Conservation (phyloP, 2,888 invertebrate genomes). For the Ptychoptera albimana region DNA sequence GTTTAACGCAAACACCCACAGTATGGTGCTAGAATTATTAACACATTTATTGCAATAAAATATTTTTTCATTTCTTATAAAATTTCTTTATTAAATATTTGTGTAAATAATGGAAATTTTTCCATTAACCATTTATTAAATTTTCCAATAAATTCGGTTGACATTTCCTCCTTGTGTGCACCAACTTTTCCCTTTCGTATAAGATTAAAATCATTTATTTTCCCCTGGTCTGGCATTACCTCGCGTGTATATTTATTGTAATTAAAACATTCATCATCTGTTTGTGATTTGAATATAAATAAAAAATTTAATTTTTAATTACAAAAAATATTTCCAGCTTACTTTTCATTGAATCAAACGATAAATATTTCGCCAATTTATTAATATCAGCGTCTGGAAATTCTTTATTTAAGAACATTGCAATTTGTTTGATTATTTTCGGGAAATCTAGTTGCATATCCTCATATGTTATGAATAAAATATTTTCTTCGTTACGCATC, state of each 20-base stretch:
- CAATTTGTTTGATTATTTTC: constrained; percentile 48
- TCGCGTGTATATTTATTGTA: constrained; percentile 7
- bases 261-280: constrained; percentile 9
- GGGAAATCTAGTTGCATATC: constrained; percentile 61
- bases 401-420: constrained; percentile 32
- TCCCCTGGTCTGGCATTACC: constrained; percentile 13
- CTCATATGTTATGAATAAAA: constrained; percentile 67
- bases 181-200: constrained; percentile 69
- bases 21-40: too few relatives aligned
- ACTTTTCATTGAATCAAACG: constrained; percentile 62
- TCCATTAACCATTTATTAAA: constrained; percentile 52
- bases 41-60: too few relatives aligned
- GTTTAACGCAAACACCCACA: too few relatives aligned
- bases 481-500: constrained; percentile 47
- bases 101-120: too few relatives aligned
- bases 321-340: constrained; percentile 25
- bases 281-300: too few relatives aligned
- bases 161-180: constrained; percentile 61
- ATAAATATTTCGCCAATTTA: constrained; percentile 54
- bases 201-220: constrained; percentile 40
- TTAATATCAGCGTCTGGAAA: constrained; percentile 49
- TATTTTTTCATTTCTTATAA: too few relatives aligned
- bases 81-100: too few relatives aligned
- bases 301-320: constrained; percentile 21
- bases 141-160: constrained; percentile 46